phyloP scores from a whole-genome alignment of 2,113 vertebrate species.

The Sinosuthora webbiana region DNA sequence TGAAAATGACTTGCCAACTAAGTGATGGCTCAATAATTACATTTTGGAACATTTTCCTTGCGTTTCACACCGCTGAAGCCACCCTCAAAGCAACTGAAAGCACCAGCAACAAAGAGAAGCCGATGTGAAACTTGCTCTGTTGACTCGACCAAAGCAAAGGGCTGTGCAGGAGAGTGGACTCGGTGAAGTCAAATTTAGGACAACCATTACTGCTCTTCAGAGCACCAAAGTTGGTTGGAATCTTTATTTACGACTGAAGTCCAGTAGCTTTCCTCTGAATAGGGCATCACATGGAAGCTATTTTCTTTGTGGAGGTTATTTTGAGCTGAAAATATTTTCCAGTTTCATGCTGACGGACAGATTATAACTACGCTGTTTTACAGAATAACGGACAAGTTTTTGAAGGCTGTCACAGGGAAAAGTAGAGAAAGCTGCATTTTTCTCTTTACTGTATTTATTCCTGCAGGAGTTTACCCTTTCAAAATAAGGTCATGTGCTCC shows the following conservation, averaged over 20 bases:
- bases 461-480: background rate
- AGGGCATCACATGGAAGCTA: conserved; percentile 36
- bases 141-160: background rate
- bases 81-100: background rate
- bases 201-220: background rate
- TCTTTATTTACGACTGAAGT: conserved; percentile 27
- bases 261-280: background rate
- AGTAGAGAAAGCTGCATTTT: background rate
- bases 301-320: conserved; percentile 42
- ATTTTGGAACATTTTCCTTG: background rate
- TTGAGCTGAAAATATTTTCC: conserved; percentile 54
- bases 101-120: background rate
- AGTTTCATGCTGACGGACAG: background rate
- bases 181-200: background rate
- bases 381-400: background rate
- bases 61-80: background rate
- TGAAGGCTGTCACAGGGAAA: background rate
- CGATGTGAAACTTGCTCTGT: background rate
- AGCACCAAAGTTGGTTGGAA: background rate
- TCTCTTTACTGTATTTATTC: background rate
- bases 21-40: background rate
- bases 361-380: background rate
- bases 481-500: background rate
- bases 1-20: background rate
- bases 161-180: background rate